Percentiles rank a stretch among this genome's conserved stretches.
Conservation (phyloP, 2,797 vertebrate genomes). For the Cynopterus sphinx region DNA sequence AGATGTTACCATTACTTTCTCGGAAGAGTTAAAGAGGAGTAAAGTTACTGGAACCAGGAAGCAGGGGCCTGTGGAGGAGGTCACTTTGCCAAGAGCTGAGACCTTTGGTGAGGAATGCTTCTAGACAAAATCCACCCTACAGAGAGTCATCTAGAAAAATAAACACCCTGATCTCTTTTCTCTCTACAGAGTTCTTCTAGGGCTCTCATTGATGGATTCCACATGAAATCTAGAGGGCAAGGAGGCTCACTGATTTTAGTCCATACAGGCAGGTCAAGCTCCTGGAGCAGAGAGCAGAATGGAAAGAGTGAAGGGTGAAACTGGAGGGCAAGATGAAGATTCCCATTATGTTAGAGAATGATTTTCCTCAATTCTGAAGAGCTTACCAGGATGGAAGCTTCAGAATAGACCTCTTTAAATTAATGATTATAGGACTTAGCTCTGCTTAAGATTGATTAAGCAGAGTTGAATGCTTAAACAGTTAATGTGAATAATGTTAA, state of each 20-base stretch:
- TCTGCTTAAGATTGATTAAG: not conserved
- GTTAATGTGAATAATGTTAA: not conserved
- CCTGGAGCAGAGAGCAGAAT: rapidly evolving
- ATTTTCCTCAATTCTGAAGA: not conserved
- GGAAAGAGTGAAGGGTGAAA: not conserved
- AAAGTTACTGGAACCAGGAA: not conserved
- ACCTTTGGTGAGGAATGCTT: not conserved
- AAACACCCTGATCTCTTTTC: not conserved
- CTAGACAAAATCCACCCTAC: not conserved
- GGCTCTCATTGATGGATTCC: not conserved
- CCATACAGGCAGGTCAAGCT: too few relatives aligned
- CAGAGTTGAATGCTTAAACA: not conserved
- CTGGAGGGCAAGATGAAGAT: not conserved
- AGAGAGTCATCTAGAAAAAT: not conserved
- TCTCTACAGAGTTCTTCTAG: not conserved
- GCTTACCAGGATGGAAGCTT: not conserved
- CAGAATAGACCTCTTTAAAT: not conserved
- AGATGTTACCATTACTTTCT: not conserved
- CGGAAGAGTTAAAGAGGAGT: not conserved
- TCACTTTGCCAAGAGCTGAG: not conserved
- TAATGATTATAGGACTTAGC: not conserved
- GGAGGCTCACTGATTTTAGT: not conserved
- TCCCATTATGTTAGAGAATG: rapidly evolving
- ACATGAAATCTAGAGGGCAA: not conserved
- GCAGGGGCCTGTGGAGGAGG: not conserved